These are phyloP conservation scores for Oryzias curvinotus DNA, from an alignment of 2,113 vertebrate species.

Conservation along the genomic window DNA sequence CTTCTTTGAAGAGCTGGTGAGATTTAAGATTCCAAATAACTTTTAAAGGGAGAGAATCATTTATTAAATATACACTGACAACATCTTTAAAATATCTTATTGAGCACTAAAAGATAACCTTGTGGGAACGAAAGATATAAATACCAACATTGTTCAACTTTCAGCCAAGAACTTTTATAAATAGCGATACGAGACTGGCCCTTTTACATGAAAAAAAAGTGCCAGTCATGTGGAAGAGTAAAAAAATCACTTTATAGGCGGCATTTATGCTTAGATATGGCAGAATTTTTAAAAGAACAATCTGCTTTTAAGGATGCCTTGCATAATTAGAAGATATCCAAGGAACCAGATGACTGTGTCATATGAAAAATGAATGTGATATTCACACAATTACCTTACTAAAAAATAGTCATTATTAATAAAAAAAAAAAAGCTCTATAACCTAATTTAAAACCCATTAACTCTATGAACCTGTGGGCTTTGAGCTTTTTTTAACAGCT, in stretches of 20 bases:
- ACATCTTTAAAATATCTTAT: constrained; percentile 16
- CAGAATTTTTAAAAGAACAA: not conserved
- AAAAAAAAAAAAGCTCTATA: not conserved
- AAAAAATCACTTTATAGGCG: constrained; percentile 29
- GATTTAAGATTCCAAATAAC: constrained; percentile 4
- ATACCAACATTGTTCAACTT: constrained; percentile 42
- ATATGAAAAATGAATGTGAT: not conserved
- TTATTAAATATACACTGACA: constrained; percentile 21
- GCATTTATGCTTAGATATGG: no score
- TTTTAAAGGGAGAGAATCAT: constrained; percentile 1
- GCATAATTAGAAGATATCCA: not conserved
- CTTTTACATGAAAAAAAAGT: constrained; percentile 15
- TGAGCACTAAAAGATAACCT: constrained; percentile 9
- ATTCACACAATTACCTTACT: not conserved
- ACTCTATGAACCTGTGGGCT: not conserved
- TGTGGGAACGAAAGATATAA: constrained; percentile 10
- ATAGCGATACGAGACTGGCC: constrained; percentile 13
- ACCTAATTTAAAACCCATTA: not conserved
- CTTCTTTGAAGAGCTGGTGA: not conserved
- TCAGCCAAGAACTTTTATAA: constrained; percentile 19
- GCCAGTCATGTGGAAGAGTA: not conserved
- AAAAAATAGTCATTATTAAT: no score
- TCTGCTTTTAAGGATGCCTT: not conserved
- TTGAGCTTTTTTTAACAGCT: not conserved
- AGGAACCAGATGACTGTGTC: not conserved